Percentiles rank a stretch among this genome's conserved stretches.
phyloP scores from a whole-genome alignment of 2,797 vertebrate species.

The Phalanger gymnotis region DNA sequence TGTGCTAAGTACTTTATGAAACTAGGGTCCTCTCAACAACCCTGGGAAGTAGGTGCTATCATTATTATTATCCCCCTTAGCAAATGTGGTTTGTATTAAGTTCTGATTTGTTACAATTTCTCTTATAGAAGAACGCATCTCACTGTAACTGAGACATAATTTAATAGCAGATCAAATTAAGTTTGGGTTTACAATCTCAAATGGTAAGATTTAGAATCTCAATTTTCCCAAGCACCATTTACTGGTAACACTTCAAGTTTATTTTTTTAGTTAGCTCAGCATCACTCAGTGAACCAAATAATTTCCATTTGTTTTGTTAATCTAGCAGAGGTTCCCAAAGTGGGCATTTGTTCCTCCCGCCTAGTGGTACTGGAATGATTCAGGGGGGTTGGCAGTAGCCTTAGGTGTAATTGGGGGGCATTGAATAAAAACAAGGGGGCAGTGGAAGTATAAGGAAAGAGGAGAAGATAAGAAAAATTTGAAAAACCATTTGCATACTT shows the following conservation, averaged over 20 bases:
- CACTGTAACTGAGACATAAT: not conserved
- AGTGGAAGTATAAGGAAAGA: too few relatives aligned
- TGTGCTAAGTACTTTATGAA: not conserved
- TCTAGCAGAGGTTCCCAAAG: not conserved
- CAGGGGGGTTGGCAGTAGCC: too few relatives aligned
- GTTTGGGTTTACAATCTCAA: not conserved
- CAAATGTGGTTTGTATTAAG: not conserved
- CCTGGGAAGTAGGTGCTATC: not conserved
- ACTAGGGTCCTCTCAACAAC: not conserved
- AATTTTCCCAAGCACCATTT: not conserved
- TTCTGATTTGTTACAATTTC: not conserved
- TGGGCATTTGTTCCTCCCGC: too few relatives aligned
- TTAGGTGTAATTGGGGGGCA: too few relatives aligned
- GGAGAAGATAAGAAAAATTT: too few relatives aligned
- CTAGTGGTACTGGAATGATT: too few relatives aligned
- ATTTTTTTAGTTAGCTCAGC: not conserved
- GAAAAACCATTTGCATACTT: too few relatives aligned
- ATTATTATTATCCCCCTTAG: not conserved
- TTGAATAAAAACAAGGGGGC: too few relatives aligned
- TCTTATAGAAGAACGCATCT: not conserved
- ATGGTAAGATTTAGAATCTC: not conserved
- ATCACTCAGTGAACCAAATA: not conserved
- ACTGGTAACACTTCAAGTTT: not conserved
- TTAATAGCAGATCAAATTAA: not conserved
- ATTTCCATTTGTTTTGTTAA: not conserved